A percentile compares a stretch with the other conserved stretches of the same genome.
Conservation (phyloP, 2,888 invertebrate species). For the Caenorhabditis sp. region DNA sequence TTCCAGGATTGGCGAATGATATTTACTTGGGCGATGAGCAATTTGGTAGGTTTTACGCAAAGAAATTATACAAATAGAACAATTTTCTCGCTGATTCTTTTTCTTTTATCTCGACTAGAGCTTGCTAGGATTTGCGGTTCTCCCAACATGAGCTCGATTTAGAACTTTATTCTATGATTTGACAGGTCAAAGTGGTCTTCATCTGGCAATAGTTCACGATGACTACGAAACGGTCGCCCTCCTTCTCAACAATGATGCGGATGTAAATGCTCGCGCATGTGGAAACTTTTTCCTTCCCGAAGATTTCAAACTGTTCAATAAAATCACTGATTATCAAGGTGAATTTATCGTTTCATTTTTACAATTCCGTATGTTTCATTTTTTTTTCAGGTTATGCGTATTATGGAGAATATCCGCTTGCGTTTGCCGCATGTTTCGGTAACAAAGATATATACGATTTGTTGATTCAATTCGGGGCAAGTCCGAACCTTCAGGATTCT, state of each 20-base stretch:
- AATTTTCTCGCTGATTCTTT: no score
- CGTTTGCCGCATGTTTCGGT: conserved; percentile 96
- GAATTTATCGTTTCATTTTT: no score
- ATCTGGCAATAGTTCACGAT: conserved; percentile 93
- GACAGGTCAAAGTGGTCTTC: conserved; percentile 90
- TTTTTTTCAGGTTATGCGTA: conserved; percentile 85
- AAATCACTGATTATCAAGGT: conserved; percentile 86
- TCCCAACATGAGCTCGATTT: no score
- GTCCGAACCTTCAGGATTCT: conserved; percentile 91
- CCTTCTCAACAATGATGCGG: conserved; percentile 82
- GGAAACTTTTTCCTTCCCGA: conserved; percentile 93
- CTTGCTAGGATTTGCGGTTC: no score
- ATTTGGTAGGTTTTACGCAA: conserved; percentile 77
- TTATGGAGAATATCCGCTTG: conserved; percentile 93
- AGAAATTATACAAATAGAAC: neutral
- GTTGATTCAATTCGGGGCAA: conserved; percentile 87
- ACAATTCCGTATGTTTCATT: no score
- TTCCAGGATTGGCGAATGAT: conserved; percentile 82
- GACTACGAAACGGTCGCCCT: conserved; percentile 94
- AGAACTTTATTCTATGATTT: conserved; percentile 28
- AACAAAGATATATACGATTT: conserved; percentile 96
- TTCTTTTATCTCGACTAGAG: no score
- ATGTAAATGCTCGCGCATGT: conserved; percentile 89
- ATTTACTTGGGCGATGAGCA: conserved; percentile 97
- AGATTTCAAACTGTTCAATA: conserved; percentile 84